Percentiles rank a stretch among this genome's conserved stretches.
These are phyloP conservation scores for Diuraphis noxia DNA, from an alignment of 1,140 invertebrate genomes.

Conservation along the genomic window DNA sequence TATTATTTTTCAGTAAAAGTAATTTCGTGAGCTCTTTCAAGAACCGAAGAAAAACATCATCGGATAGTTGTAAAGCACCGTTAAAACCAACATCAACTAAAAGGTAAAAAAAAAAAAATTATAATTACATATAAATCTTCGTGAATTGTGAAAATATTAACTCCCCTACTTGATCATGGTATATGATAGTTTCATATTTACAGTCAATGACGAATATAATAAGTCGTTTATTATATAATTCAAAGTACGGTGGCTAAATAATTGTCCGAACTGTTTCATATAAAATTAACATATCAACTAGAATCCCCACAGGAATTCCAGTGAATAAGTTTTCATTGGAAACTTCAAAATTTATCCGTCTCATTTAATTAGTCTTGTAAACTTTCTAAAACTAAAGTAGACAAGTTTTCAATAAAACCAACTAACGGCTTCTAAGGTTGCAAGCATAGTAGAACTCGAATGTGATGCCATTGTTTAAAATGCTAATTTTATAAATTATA, in stretches of 20 bases:
- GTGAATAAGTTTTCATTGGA: background rate
- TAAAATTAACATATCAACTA: slow-evolving; percentile 25
- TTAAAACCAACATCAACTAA: background rate
- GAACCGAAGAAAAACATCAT: background rate
- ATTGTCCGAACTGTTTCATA: background rate
- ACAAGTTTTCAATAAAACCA: slow-evolving; percentile 18
- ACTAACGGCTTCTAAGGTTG: background rate
- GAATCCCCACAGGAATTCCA: background rate
- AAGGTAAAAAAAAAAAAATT: slow-evolving; percentile 3
- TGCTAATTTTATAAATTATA: background rate
- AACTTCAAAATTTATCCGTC: background rate
- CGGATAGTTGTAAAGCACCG: background rate
- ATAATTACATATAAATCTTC: background rate
- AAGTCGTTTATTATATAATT: background rate
- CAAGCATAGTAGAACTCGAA: background rate
- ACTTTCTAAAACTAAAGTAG: background rate
- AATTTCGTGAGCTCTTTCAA: slow-evolving; percentile 1
- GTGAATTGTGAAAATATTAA: background rate
- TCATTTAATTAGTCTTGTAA: background rate
- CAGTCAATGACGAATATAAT: background rate
- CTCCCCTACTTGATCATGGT: background rate
- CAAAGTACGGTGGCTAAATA: background rate
- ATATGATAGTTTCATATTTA: background rate
- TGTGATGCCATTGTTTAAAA: background rate
- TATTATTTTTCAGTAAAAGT: slow-evolving; percentile 11